phyloP scores from a whole-genome alignment of 2,888 invertebrate species.

The Drosophila nigricruria region DNA sequence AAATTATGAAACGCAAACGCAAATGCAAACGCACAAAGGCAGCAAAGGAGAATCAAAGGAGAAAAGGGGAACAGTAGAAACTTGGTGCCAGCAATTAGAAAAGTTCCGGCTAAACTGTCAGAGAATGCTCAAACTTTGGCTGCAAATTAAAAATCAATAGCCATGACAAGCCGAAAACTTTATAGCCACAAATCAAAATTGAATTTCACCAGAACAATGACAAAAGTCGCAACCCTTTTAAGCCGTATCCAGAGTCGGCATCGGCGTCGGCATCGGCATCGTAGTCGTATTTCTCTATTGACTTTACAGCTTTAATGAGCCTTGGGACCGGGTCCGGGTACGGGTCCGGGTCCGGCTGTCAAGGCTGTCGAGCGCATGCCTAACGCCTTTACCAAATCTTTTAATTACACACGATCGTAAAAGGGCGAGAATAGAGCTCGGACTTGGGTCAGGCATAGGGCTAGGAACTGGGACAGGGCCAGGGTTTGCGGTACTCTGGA shows the following conservation, averaged over 20 bases:
- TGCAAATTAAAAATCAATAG: conserved; percentile 70
- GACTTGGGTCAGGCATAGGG: conserved; percentile 1
- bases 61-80: conserved; percentile 1
- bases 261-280: not conserved
- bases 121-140: conserved; percentile 46
- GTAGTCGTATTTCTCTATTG: conserved; percentile 43
- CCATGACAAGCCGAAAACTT: conserved; percentile 49
- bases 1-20: conserved; percentile 66
- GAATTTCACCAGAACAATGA: conserved; percentile 63
- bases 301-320: conserved; percentile 72
- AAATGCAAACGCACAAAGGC: conserved; percentile 13
- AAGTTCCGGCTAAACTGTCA: conserved; percentile 73
- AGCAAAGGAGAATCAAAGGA: not conserved
- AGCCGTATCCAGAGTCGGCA: conserved; percentile 2
- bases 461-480: not conserved
- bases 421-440: conserved; percentile 25
- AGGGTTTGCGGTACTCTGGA: not conserved
- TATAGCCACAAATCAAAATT: conserved; percentile 66
- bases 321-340: not conserved
- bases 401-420: conserved; percentile 67
- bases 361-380: conserved; percentile 70
- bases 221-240: conserved; percentile 36
- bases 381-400: conserved; percentile 70
- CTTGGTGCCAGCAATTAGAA: conserved; percentile 71
- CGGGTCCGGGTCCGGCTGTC: conserved; percentile 45